Evolutionary conservation across 2,113 vertebrate genomes (phyloP).

Genomic region (Sporophila hypoxantha): DNA sequence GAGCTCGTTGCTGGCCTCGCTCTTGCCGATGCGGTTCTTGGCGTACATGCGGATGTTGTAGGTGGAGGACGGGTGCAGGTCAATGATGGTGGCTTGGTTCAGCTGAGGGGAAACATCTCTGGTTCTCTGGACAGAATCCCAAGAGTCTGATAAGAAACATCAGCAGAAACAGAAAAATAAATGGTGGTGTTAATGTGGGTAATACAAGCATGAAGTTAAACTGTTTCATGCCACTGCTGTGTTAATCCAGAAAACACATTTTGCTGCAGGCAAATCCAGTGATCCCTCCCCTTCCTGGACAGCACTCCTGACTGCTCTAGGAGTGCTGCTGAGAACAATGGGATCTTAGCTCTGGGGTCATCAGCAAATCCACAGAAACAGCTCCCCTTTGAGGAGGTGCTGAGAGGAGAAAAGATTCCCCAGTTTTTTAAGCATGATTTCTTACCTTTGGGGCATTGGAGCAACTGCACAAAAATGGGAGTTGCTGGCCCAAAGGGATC

Average conservation of each 20-base stretch:
- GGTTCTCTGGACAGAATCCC: slow-evolving; percentile 97
- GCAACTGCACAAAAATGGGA: not conserved
- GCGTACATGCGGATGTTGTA: slow-evolving; percentile 99
- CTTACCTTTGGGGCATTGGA: not conserved
- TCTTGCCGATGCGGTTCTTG: slow-evolving; percentile 97
- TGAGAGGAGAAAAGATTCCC: not conserved
- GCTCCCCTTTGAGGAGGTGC: not conserved
- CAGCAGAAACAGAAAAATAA: not conserved
- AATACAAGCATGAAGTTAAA: not conserved
- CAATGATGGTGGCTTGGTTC: slow-evolving; percentile 98
- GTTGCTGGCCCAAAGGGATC: not conserved
- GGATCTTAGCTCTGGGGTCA: not conserved
- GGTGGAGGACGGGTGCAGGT: slow-evolving; percentile 96
- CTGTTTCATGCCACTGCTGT: not conserved
- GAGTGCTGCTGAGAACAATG: not conserved
- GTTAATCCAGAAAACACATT: not conserved
- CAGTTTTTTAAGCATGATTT: not conserved
- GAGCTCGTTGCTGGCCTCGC: slow-evolving; percentile 97
- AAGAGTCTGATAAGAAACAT: slow-evolving; percentile 79
- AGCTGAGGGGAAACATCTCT: slow-evolving; percentile 98
- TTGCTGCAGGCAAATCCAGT: not conserved
- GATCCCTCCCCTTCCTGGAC: not conserved
- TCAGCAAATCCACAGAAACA: not conserved
- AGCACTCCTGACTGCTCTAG: not conserved
- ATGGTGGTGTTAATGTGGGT: not conserved